A percentile compares a stretch with the other conserved stretches of the same genome.
Evolutionary conservation across 1,140 invertebrate genomes (phyloP).

Genomic region (Bombus breviceps): DNA sequence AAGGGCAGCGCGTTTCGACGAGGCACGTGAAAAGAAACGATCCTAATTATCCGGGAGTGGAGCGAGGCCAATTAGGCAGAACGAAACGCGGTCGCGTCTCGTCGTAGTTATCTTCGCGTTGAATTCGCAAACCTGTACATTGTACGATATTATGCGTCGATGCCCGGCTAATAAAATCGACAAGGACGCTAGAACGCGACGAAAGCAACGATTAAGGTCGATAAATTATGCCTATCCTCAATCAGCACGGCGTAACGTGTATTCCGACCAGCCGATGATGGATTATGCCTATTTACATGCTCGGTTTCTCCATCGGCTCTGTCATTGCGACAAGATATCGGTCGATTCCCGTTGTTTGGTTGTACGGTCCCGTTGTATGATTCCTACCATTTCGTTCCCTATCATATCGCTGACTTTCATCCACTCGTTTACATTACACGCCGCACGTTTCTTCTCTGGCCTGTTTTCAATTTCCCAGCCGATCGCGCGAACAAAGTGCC

Average conservation of each 20-base stretch:
- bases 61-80: slow-evolving; percentile 2
- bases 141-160: background rate
- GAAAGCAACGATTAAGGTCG: slow-evolving; percentile 44
- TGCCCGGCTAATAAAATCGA: slow-evolving; percentile 42
- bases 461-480: background rate
- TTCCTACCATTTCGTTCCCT: background rate
- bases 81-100: background rate
- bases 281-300: slow-evolving; percentile 46
- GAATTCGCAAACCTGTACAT: background rate
- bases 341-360: background rate
- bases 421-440: background rate
- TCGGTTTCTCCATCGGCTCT: slow-evolving; percentile 22
- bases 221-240: slow-evolving; percentile 42
- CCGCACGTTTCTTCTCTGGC: background rate
- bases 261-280: slow-evolving; percentile 21
- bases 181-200: slow-evolving; percentile 13
- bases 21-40: background rate
- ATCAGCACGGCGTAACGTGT: slow-evolving; percentile 20
- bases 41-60: slow-evolving; percentile 24
- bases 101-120: background rate
- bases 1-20: background rate
- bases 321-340: slow-evolving; percentile 39
- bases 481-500: no score
- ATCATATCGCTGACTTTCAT: background rate
- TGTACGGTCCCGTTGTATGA: no score